A percentile compares a stretch with the other conserved stretches of the same genome.
Evolutionary conservation across 2,113 vertebrate genomes (phyloP).

Genomic region (Electrona antarctica): DNA sequence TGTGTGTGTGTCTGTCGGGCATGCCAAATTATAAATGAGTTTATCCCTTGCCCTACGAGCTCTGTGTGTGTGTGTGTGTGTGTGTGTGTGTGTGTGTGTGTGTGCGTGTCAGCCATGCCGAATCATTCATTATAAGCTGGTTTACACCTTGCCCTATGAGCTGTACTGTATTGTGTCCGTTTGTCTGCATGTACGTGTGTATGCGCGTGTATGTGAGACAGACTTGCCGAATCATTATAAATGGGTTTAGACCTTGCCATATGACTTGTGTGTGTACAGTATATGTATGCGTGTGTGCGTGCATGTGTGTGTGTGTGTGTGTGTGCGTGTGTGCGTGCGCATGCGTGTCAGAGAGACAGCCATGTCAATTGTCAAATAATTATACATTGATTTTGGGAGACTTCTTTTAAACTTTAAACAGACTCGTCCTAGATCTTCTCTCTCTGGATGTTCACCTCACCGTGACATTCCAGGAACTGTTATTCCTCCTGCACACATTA

Average conservation of each 20-base stretch:
- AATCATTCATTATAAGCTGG: too few species aligned
- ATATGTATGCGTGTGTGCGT: too few species aligned
- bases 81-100: constrained; percentile 11
- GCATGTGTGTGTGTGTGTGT: not conserved
- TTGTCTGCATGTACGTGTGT: not conserved
- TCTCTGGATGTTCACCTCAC: not conserved
- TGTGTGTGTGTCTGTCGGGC: constrained; percentile 8
- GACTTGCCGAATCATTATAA: not conserved
- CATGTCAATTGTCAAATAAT: not conserved
- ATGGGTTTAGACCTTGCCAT: too few species aligned
- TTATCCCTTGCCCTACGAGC: not conserved
- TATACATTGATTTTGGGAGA: constrained; percentile 21
- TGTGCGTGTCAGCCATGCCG: not conserved
- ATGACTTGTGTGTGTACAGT: too few species aligned
- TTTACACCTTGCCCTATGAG: too few species aligned
- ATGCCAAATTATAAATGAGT: constrained; percentile 1
- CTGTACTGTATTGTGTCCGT: too few species aligned
- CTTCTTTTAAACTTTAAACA: not conserved
- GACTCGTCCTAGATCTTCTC: constrained; percentile 3
- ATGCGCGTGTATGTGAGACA: not conserved
- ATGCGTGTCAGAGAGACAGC: not conserved
- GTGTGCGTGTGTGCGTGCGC: not conserved
- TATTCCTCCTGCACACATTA: not conserved
- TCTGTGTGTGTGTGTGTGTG: constrained; percentile 3
- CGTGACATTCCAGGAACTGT: constrained; percentile 9